phyloP scores from a whole-genome alignment of 1,140 invertebrate species.

The Conopomorpha cramerella region DNA sequence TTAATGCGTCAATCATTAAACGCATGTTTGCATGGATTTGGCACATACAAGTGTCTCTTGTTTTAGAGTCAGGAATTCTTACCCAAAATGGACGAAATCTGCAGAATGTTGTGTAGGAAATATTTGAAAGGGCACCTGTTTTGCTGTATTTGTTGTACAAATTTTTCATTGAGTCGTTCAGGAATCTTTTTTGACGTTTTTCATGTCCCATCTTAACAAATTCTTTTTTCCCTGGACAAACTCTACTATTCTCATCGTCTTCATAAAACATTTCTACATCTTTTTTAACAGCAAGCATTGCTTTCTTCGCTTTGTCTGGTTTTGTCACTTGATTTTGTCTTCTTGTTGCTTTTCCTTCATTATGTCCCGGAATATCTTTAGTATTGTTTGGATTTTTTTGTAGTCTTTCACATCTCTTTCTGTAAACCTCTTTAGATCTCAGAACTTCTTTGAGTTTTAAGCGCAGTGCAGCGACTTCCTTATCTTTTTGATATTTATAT shows the following conservation, averaged over 20 bases:
- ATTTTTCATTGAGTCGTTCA: not conserved
- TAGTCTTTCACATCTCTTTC: too few relatives aligned
- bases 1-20: not conserved
- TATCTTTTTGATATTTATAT: too few relatives aligned
- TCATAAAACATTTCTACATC: not conserved
- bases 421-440: too few relatives aligned
- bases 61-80: not conserved
- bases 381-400: too few relatives aligned
- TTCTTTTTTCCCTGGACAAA: constrained; percentile 1
- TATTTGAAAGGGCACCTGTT: not conserved
- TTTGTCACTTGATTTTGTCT: too few relatives aligned
- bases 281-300: too few relatives aligned
- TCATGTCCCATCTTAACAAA: not conserved
- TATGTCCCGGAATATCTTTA: too few relatives aligned
- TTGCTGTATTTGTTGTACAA: not conserved
- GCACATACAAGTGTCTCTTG: constrained; percentile 1
- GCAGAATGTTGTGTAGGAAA: not conserved
- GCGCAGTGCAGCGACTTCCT: too few relatives aligned
- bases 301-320: too few relatives aligned
- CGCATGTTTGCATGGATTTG: not conserved
- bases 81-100: constrained; percentile 1
- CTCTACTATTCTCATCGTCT: not conserved
- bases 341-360: too few relatives aligned
- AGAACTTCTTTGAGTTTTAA: too few relatives aligned
- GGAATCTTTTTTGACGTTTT: not conserved